These are phyloP conservation scores for Oxygymnocypris stewartii DNA, from an alignment of 2,113 vertebrate genomes.

Conservation along the genomic window DNA sequence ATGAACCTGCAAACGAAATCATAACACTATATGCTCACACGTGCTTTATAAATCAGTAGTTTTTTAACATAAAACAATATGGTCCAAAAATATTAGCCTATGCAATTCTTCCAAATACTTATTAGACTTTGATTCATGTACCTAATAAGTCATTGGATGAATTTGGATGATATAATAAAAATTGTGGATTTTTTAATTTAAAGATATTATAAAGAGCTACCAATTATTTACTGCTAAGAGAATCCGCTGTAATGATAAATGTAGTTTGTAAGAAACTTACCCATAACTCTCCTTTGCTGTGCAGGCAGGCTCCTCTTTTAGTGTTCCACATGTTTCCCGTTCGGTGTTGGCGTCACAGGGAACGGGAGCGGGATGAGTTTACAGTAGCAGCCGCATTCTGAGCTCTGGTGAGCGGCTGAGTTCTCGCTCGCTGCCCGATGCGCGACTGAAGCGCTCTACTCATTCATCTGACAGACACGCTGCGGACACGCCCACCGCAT, in stretches of 20 bases:
- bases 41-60: background rate
- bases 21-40: background rate
- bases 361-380: slow-evolving; percentile 26
- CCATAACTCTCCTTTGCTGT: slow-evolving; percentile 71
- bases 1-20: background rate
- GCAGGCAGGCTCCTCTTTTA: slow-evolving; percentile 60
- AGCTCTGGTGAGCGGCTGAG: slow-evolving; percentile 32
- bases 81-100: background rate
- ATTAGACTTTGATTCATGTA: background rate
- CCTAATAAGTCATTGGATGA: background rate
- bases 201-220: background rate
- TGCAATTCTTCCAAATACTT: background rate
- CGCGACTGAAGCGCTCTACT: slow-evolving; percentile 40
- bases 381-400: slow-evolving; percentile 49
- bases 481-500: slow-evolving; percentile 45
- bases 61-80: background rate
- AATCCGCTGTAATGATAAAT: background rate
- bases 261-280: slow-evolving; percentile 65
- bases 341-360: slow-evolving; percentile 43
- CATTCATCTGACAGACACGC: slow-evolving; percentile 37
- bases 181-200: background rate
- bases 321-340: slow-evolving; percentile 73
- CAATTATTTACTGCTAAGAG: background rate
- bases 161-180: background rate
- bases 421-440: slow-evolving; percentile 40